Percentiles rank a stretch among this genome's conserved stretches.
These are phyloP conservation scores for Zootermopsis nevadensis DNA, from an alignment of 2,888 invertebrate species.

Conservation along the genomic window DNA sequence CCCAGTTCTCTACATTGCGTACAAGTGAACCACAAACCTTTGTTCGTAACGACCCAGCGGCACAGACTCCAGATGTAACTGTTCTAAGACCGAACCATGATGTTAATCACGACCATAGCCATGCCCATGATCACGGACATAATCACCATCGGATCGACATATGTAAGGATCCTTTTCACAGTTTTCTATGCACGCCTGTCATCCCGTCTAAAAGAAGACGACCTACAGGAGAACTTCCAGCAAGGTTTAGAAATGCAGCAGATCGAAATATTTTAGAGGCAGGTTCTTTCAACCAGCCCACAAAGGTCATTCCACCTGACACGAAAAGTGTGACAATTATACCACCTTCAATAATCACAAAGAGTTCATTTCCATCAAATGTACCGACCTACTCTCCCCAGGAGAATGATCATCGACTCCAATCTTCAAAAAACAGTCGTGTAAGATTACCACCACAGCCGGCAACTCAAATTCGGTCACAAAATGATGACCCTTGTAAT, in stretches of 20 bases:
- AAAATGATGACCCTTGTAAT: background rate
- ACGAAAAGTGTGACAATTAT: conserved; percentile 8
- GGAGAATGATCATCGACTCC: background rate
- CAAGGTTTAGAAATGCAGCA: background rate
- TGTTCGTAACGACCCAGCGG: conserved; percentile 48
- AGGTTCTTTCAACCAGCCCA: conserved; percentile 56
- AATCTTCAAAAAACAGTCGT: background rate
- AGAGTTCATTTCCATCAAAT: background rate
- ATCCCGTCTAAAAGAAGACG: conserved; percentile 31
- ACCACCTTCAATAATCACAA: background rate
- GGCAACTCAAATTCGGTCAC: too few relatives aligned
- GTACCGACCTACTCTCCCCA: background rate
- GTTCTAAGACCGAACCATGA: conserved; percentile 47
- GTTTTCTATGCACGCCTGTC: conserved; percentile 45
- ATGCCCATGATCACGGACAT: conserved; percentile 48
- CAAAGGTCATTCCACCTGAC: conserved; percentile 49
- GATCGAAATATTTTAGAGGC: conserved; percentile 39
- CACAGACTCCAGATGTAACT: conserved; percentile 52
- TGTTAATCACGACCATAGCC: conserved; percentile 48
- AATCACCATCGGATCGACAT: conserved; percentile 51
- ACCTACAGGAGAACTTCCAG: conserved; percentile 30
- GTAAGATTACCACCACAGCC: background rate
- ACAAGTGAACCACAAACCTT: conserved; percentile 52
- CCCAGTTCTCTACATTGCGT: conserved; percentile 48
- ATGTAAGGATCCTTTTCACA: conserved; percentile 51